These are phyloP conservation scores for Coleophora deauratella DNA, from an alignment of 2,888 invertebrate genomes.

Conservation along the genomic window DNA sequence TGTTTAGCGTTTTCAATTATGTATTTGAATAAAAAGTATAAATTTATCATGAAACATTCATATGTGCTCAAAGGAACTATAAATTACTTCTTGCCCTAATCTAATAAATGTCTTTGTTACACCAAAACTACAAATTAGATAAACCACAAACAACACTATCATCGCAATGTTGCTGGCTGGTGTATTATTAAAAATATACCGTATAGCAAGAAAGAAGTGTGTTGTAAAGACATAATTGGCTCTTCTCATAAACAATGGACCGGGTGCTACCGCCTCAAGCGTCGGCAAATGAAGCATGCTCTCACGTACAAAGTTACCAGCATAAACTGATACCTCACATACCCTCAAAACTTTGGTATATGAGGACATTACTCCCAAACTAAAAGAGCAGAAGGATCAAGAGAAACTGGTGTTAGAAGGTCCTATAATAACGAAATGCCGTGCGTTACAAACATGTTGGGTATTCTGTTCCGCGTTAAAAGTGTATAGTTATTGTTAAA, in stretches of 20 bases:
- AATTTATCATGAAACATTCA: no score
- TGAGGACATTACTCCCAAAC: background rate
- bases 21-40: no score
- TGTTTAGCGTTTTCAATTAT: no score
- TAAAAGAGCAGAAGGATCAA: conserved; percentile 21
- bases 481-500: conserved; percentile 22
- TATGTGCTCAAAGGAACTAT: no score
- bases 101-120: no score
- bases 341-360: conserved; percentile 9
- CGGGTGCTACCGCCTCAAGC: conserved; percentile 53
- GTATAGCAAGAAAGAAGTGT: conserved; percentile 43
- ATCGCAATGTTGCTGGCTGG: conserved; percentile 5
- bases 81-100: no score
- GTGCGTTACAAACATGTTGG: conserved; percentile 41
- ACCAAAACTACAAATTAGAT: conserved; percentile 8
- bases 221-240: conserved; percentile 61
- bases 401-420: conserved; percentile 22
- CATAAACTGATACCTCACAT: conserved; percentile 24
- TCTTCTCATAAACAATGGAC: conserved; percentile 57
- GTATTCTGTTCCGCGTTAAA: conserved; percentile 45
- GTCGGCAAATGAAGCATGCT: conserved; percentile 58
- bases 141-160: conserved; percentile 10
- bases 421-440: conserved; percentile 43
- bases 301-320: conserved; percentile 45
- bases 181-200: conserved; percentile 31